A percentile compares a stretch with the other conserved stretches of the same genome.
Conservation (phyloP, 2,113 vertebrate genomes). For the Cynopterus brachyotis region DNA sequence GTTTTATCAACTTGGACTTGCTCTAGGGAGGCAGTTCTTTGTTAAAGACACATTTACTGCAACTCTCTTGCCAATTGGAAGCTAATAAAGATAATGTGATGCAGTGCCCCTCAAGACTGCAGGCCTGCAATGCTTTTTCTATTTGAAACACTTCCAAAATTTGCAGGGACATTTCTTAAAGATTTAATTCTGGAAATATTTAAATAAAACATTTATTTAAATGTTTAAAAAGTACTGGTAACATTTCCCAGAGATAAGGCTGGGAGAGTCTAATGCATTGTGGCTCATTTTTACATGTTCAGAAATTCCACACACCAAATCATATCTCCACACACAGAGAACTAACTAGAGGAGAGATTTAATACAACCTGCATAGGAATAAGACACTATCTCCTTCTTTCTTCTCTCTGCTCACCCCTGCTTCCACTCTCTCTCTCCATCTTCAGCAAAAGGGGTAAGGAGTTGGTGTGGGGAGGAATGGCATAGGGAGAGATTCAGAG, state of each 20-base stretch:
- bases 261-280: not conserved
- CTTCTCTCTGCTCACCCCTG: not conserved
- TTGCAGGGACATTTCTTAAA: not conserved
- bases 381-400: not conserved
- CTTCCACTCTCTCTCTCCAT: not conserved
- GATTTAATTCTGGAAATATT: not conserved
- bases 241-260: not conserved
- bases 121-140: not conserved
- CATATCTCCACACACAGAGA: not conserved
- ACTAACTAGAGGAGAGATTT: not conserved
- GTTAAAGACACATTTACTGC: not conserved
- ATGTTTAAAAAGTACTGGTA: not conserved
- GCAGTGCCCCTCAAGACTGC: not conserved
- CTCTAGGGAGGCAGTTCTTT: not conserved
- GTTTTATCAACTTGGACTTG: not conserved
- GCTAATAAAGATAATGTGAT: not conserved
- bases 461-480: accelerated
- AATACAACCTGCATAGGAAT: not conserved
- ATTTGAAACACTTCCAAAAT: not conserved
- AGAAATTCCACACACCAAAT: not conserved
- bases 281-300: not conserved
- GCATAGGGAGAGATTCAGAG: not conserved
- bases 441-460: not conserved
- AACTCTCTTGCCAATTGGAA: not conserved
- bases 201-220: not conserved